Evolutionary conservation across 2,888 invertebrate genomes (phyloP).

Genomic region (Clostera curtula): DNA sequence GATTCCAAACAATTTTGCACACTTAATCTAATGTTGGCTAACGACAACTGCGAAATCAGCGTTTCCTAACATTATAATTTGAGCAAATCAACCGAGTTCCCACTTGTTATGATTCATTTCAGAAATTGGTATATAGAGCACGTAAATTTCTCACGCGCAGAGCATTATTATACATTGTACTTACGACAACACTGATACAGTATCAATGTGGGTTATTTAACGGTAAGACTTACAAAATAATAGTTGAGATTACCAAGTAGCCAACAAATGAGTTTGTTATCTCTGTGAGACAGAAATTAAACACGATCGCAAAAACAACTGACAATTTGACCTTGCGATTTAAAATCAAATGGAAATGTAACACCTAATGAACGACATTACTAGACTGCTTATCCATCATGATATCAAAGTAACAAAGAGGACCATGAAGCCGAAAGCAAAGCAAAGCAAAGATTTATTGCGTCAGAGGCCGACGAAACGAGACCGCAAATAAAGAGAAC

Average conservation of each 20-base stretch:
- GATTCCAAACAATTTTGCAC: too few relatives aligned
- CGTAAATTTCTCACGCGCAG: constrained; percentile 32
- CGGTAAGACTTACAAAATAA: too few relatives aligned
- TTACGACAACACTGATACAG: constrained; percentile 18
- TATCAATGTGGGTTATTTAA: constrained; percentile 20
- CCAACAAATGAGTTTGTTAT: too few relatives aligned
- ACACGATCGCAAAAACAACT: constrained; percentile 20
- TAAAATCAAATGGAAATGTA: constrained; percentile 44
- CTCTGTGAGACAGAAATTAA: too few relatives aligned
- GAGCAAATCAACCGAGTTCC: constrained; percentile 40
- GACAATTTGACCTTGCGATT: constrained; percentile 34
- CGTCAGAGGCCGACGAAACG: constrained; percentile 69
- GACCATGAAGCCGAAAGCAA: constrained; percentile 62
- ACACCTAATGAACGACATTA: constrained; percentile 45
- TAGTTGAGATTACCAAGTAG: too few relatives aligned
- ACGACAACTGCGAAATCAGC: constrained; percentile 28
- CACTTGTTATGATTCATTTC: constrained; percentile 27
- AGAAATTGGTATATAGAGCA: constrained; percentile 11
- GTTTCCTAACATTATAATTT: constrained; percentile 36
- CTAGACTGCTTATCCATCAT: constrained; percentile 61
- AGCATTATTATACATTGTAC: constrained; percentile 35
- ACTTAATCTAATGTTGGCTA: constrained; percentile 25
- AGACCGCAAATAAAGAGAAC: constrained; percentile 74
- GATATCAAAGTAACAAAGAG: constrained; percentile 65
- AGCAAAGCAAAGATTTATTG: constrained; percentile 65